Evolutionary conservation across 2,797 vertebrate genomes (phyloP).

Genomic region (Cyclura pinguis): DNA sequence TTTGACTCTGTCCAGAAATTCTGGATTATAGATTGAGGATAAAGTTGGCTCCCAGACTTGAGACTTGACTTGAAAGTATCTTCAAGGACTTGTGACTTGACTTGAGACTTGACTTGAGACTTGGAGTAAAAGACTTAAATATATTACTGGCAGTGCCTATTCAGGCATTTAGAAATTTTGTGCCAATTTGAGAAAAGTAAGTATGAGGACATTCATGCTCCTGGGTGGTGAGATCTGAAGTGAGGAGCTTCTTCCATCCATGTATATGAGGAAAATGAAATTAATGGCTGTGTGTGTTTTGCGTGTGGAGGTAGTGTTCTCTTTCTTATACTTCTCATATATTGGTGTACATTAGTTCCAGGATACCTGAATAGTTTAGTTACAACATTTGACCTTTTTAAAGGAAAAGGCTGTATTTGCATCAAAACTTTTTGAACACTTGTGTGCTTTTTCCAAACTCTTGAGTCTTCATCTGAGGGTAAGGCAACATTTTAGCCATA

Average conservation of each 20-base stretch:
- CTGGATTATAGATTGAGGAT: too few species aligned
- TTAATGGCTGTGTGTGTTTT: background rate
- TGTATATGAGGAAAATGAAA: background rate
- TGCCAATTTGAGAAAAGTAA: background rate
- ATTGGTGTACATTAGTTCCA: background rate
- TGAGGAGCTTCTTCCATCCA: background rate
- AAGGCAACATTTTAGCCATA: conserved; percentile 5
- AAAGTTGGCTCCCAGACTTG: too few species aligned
- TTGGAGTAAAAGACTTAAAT: too few species aligned
- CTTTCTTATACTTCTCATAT: background rate
- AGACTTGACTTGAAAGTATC: too few species aligned
- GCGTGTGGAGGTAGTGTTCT: background rate
- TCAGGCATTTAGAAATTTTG: background rate
- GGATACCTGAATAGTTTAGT: background rate
- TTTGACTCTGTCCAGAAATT: too few species aligned
- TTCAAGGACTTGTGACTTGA: too few species aligned
- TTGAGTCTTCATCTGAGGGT: background rate
- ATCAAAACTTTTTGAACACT: too few species aligned
- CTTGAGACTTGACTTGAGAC: too few species aligned
- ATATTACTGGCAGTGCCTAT: background rate
- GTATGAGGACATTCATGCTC: background rate
- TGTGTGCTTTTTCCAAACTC: background rate
- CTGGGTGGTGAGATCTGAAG: background rate
- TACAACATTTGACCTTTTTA: background rate
- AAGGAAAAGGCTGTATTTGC: too few species aligned